These are phyloP conservation scores for Ceratoteleas bidentatus DNA, from an alignment of 1,140 invertebrate species.

Conservation along the genomic window DNA sequence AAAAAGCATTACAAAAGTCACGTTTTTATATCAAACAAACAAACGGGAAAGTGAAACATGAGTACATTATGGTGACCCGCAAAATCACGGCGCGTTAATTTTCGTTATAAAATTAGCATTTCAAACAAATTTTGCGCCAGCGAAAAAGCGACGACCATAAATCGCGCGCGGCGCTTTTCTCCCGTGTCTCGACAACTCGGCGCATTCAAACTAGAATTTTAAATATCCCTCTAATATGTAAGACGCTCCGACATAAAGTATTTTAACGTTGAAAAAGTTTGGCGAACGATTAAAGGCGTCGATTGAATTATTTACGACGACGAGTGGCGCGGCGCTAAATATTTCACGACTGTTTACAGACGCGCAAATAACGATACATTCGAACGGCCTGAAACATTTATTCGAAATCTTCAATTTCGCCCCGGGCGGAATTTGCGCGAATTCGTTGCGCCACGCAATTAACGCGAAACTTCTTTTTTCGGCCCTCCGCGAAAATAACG, in stretches of 20 bases:
- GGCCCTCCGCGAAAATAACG: slow-evolving; percentile 9
- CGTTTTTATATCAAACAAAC: too few species aligned
- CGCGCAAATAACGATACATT: slow-evolving; percentile 43
- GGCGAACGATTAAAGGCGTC: slow-evolving; percentile 39
- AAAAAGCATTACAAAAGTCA: too few species aligned
- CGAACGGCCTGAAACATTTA: slow-evolving; percentile 26
- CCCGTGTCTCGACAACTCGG: slow-evolving; percentile 2
- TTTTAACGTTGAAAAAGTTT: slow-evolving; percentile 30
- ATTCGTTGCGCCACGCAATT: too few species aligned
- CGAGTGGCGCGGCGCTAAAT: slow-evolving; percentile 19
- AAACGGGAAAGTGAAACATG: too few species aligned
- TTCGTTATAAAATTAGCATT: background rate
- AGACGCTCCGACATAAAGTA: slow-evolving; percentile 31
- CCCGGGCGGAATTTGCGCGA: background rate
- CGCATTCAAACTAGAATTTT: slow-evolving; percentile 20
- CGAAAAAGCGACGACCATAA: background rate
- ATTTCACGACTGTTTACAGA: slow-evolving; percentile 35
- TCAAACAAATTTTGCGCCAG: background rate
- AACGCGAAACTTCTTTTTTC: background rate
- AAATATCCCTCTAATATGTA: slow-evolving; percentile 15
- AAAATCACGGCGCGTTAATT: too few species aligned
- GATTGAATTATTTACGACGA: slow-evolving; percentile 33
- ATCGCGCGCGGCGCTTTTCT: background rate
- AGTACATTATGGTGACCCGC: too few species aligned
- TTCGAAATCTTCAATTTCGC: slow-evolving; percentile 9